Conservation (phyloP, 2,797 vertebrate species). For the Columba guinea region DNA sequence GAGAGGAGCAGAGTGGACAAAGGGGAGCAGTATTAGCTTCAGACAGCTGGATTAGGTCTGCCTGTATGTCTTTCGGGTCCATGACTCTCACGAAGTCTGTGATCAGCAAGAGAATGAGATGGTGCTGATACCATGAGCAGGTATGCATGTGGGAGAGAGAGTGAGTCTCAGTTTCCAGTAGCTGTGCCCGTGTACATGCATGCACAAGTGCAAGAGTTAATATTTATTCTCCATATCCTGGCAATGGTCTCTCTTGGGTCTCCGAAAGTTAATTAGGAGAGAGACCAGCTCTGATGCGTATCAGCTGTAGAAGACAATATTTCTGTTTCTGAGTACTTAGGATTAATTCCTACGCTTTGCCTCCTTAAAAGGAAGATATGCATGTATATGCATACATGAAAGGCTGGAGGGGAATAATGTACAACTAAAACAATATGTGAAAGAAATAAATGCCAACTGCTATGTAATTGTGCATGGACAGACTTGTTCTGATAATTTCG, state of each 20-base stretch:
- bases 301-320: background rate
- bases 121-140: background rate
- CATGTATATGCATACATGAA: background rate
- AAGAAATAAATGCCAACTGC: background rate
- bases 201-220: background rate
- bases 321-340: background rate
- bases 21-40: background rate
- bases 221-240: background rate
- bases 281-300: background rate
- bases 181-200: rapidly evolving
- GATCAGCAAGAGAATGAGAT: background rate
- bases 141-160: rapidly evolving
- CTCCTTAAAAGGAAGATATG: background rate
- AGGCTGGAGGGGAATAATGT: background rate
- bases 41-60: background rate
- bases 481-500: background rate
- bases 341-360: background rate
- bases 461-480: background rate
- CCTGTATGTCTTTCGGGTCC: background rate
- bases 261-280: background rate
- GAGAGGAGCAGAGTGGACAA: background rate
- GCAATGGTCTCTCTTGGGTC: background rate
- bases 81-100: background rate
- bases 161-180: background rate
- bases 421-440: background rate